phyloP scores from a whole-genome alignment of 2,797 vertebrate species.

The Cyprinodon diabolis region DNA sequence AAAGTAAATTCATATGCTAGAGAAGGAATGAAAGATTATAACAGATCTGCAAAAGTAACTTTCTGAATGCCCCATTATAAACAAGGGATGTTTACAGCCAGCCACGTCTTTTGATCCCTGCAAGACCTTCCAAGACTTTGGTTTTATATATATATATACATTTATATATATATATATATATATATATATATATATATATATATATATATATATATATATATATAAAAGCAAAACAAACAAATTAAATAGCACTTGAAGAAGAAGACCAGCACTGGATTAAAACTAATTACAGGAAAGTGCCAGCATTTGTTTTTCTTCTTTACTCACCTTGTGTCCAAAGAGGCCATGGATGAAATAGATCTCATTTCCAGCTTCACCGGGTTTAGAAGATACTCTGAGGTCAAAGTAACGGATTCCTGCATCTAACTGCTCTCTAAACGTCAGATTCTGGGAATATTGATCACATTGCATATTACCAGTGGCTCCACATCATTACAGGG shows the following conservation, averaged over 20 bases:
- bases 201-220: no score
- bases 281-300: not conserved
- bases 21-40: not conserved
- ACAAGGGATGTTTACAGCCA: slow-evolving; percentile 27
- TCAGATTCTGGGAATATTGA: slow-evolving; percentile 80
- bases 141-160: no score
- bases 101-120: slow-evolving; percentile 28
- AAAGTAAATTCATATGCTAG: no score
- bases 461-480: not conserved
- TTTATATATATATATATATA: no score
- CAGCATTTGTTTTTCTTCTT: not conserved
- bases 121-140: slow-evolving; percentile 4
- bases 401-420: slow-evolving; percentile 98
- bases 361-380: slow-evolving; percentile 86
- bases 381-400: slow-evolving; percentile 95
- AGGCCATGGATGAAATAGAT: slow-evolving; percentile 97
- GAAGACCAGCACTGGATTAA: not conserved
- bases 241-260: not conserved
- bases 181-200: no score
- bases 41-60: not conserved
- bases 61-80: slow-evolving; percentile 21
- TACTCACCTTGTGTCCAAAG: slow-evolving; percentile 89
- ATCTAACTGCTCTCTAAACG: slow-evolving; percentile 94
- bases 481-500: not conserved
- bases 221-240: no score